These are phyloP conservation scores for Lysandra bellargus DNA, from an alignment of 2,888 invertebrate species.

Conservation along the genomic window DNA sequence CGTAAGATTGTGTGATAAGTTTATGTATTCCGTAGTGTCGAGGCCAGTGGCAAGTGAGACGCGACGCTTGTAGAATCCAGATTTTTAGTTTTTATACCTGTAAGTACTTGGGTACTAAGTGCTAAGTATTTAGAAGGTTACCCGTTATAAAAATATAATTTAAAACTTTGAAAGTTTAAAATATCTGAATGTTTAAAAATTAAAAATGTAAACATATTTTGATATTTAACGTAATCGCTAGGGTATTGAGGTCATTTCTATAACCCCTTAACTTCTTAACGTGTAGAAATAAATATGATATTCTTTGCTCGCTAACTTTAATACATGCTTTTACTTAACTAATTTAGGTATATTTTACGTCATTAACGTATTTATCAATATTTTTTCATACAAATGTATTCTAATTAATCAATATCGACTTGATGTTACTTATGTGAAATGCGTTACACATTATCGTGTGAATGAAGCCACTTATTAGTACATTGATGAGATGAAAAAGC, in stretches of 20 bases:
- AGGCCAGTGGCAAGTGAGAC: slow-evolving; percentile 31
- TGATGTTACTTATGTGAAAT: neutral
- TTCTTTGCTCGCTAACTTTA: too few relatives aligned
- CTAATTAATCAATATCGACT: neutral
- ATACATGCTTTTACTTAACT: too few relatives aligned
- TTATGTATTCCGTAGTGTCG: slow-evolving; percentile 31
- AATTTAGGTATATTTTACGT: too few relatives aligned
- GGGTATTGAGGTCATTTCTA: too few relatives aligned
- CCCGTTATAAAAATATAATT: neutral
- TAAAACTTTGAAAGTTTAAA: too few relatives aligned
- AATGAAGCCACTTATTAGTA: neutral
- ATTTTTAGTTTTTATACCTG: slow-evolving; percentile 28
- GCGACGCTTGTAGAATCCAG: slow-evolving; percentile 31
- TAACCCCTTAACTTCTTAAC: too few relatives aligned
- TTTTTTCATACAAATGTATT: neutral
- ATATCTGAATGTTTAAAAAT: too few relatives aligned
- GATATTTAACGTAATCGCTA: too few relatives aligned
- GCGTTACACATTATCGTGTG: neutral
- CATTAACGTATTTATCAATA: too few relatives aligned
- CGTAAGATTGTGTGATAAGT: slow-evolving; percentile 23
- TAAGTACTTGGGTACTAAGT: neutral
- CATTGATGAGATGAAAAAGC: neutral
- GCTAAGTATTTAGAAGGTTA: neutral
- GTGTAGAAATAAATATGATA: too few relatives aligned
- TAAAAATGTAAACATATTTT: too few relatives aligned